Conservation (phyloP, 2,113 vertebrate species). For the Hippocampus comes region DNA sequence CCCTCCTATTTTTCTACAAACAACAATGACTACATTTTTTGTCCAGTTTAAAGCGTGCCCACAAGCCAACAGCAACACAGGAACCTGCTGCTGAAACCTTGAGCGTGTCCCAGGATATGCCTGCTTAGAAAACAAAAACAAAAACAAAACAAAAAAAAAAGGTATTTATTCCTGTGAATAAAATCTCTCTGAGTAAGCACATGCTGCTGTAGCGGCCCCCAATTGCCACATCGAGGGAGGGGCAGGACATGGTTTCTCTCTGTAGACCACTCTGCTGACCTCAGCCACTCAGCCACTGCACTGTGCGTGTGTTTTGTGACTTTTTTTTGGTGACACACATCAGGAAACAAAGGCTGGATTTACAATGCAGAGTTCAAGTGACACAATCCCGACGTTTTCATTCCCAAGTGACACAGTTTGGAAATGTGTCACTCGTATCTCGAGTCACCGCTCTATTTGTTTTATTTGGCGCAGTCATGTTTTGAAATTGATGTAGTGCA, state of each 20-base stretch:
- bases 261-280: conserved; percentile 62
- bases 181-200: conserved; percentile 72
- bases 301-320: conserved; percentile 37
- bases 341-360: conserved; percentile 38
- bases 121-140: conserved; percentile 42
- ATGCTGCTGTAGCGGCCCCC: conserved; percentile 61
- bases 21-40: neutral
- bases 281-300: conserved; percentile 57
- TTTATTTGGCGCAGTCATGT: no score
- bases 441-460: no score
- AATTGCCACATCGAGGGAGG: conserved; percentile 36
- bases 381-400: neutral
- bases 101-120: conserved; percentile 46
- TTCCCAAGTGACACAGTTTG: neutral
- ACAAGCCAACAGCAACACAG: conserved; percentile 32
- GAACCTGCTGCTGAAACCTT: conserved; percentile 38
- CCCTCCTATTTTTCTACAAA: neutral
- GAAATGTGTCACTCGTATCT: neutral
- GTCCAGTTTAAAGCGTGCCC: conserved; percentile 6
- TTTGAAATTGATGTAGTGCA: no score
- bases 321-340: conserved; percentile 44
- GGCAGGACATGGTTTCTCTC: conserved; percentile 55
- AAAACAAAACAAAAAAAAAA: conserved; percentile 26
- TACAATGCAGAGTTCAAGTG: neutral
- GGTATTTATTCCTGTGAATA: conserved; percentile 64